phyloP scores from a whole-genome alignment of 1,140 invertebrate genomes.

The Micrasema longulum region DNA sequence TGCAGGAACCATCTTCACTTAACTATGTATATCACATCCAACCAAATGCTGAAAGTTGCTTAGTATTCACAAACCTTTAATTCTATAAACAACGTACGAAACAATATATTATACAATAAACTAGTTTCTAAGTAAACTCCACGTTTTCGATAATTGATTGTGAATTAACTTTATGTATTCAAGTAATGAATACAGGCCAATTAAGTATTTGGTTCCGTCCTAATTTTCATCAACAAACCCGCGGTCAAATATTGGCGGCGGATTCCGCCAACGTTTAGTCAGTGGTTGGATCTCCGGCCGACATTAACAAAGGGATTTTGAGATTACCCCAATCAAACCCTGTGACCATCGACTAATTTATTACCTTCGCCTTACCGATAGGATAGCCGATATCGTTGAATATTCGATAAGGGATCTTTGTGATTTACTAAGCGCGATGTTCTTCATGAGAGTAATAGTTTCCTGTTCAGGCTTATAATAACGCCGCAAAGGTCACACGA shows the following conservation, averaged over 20 bases:
- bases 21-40: too few species aligned
- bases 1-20: too few species aligned
- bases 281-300: slow-evolving; percentile 29
- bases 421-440: slow-evolving; percentile 15
- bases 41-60: too few species aligned
- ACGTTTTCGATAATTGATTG: background rate
- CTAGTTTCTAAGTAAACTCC: background rate
- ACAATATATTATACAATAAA: too few species aligned
- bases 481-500: background rate
- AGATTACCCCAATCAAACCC: slow-evolving; percentile 42
- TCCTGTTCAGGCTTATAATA: background rate
- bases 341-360: slow-evolving; percentile 35
- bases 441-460: slow-evolving; percentile 3
- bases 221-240: slow-evolving; percentile 30
- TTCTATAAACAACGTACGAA: too few species aligned
- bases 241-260: slow-evolving; percentile 26
- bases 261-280: slow-evolving; percentile 25
- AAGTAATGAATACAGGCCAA: slow-evolving; percentile 10
- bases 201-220: slow-evolving; percentile 28
- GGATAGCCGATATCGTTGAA: background rate
- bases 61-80: too few species aligned
- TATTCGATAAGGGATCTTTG: slow-evolving; percentile 7
- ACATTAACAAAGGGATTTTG: slow-evolving; percentile 41
- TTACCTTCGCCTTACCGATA: slow-evolving; percentile 11
- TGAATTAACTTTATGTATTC: background rate